These are phyloP conservation scores for Plectrocnemia conspersa DNA, from an alignment of 1,140 invertebrate genomes.

Conservation along the genomic window DNA sequence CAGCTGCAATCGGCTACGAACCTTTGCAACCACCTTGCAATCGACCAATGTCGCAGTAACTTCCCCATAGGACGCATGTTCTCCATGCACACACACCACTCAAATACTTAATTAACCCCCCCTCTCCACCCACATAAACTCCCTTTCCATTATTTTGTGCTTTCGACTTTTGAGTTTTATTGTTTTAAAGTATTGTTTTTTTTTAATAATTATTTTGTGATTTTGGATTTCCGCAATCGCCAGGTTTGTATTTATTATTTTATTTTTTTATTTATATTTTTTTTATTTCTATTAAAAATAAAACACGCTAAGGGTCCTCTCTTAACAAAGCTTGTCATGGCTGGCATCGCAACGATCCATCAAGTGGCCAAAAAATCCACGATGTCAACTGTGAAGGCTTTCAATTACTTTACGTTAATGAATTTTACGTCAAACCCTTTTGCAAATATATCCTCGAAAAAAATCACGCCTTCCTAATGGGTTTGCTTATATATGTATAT, in stretches of 20 bases:
- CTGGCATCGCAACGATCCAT: slow-evolving; percentile 16
- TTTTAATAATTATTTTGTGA: slow-evolving; percentile 7
- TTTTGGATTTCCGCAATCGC: too few relatives aligned
- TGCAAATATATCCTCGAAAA: slow-evolving; percentile 21
- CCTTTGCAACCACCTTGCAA: too few relatives aligned
- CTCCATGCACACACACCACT: too few relatives aligned
- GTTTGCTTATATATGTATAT: too few relatives aligned
- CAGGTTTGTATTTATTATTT: background rate
- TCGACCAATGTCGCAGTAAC: too few relatives aligned
- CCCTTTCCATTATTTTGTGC: background rate
- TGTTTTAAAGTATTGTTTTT: slow-evolving; percentile 1
- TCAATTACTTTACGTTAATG: slow-evolving; percentile 35
- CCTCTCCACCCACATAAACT: background rate
- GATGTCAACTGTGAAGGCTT: slow-evolving; percentile 32
- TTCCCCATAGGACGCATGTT: too few relatives aligned
- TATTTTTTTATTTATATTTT: slow-evolving; percentile 4
- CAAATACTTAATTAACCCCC: too few relatives aligned
- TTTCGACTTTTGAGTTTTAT: background rate
- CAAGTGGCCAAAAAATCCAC: slow-evolving; percentile 19
- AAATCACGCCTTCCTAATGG: too few relatives aligned
- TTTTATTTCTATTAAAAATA: slow-evolving; percentile 8
- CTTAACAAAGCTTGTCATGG: slow-evolving; percentile 18
- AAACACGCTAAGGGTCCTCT: slow-evolving; percentile 7
- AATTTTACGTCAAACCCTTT: slow-evolving; percentile 35
- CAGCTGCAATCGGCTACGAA: too few relatives aligned